Evolutionary conservation across 2,797 vertebrate genomes (phyloP).

Genomic region (Poliocrania exsul): DNA sequence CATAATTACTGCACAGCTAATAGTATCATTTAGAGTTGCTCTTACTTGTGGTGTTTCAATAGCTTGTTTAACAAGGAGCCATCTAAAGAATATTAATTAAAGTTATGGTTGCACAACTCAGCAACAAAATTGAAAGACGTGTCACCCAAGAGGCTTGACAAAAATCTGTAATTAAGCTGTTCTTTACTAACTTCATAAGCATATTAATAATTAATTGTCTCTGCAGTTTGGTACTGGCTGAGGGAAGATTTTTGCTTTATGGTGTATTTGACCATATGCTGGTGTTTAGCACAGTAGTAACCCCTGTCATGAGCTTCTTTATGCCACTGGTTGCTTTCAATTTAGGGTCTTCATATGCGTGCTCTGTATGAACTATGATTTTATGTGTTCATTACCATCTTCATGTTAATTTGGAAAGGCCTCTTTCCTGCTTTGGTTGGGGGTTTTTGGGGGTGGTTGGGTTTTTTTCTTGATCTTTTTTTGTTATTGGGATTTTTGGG

Average conservation of each 20-base stretch:
- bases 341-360: background rate
- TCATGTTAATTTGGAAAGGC: background rate
- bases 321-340: background rate
- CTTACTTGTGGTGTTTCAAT: background rate
- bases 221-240: background rate
- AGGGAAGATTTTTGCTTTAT: background rate
- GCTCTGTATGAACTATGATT: background rate
- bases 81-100: conserved; percentile 8
- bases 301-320: background rate
- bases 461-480: background rate
- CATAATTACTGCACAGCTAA: background rate
- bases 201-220: background rate
- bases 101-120: background rate
- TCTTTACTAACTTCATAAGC: background rate
- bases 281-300: background rate
- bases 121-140: background rate
- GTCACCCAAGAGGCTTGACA: background rate
- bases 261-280: background rate
- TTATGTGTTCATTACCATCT: background rate
- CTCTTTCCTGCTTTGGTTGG: background rate
- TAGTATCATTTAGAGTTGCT: background rate
- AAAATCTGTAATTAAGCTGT: conserved; percentile 21
- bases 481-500: background rate
- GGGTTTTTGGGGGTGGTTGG: background rate
- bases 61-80: conserved; percentile 10